These are phyloP conservation scores for Ictidomys tridecemlineatus DNA, from an alignment of 2,113 vertebrate genomes.

Conservation along the genomic window DNA sequence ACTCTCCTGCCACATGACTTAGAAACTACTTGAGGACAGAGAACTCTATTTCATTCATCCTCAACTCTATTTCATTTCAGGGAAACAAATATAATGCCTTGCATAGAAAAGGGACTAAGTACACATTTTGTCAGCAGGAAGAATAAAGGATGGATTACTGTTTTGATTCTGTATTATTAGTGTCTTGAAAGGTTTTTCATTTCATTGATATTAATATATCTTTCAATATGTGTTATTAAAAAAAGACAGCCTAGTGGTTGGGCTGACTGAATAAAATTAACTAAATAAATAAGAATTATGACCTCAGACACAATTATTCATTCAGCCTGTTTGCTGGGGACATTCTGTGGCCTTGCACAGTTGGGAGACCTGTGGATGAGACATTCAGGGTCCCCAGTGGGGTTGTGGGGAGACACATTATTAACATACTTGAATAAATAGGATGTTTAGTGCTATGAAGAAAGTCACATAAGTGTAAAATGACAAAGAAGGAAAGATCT, in stretches of 20 bases:
- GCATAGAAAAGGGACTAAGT: not conserved
- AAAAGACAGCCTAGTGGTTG: not conserved
- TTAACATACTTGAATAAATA: not conserved
- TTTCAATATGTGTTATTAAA: not conserved
- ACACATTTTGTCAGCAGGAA: not conserved
- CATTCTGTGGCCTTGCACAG: not conserved
- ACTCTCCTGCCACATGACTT: not conserved
- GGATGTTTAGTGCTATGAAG: not conserved
- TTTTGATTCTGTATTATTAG: conserved; percentile 34
- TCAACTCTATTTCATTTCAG: not conserved
- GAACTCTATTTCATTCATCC: not conserved
- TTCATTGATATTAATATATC: not conserved
- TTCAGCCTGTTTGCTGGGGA: not conserved
- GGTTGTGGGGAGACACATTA: not conserved
- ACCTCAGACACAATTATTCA: not conserved
- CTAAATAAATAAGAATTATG: not conserved
- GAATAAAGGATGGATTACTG: not conserved
- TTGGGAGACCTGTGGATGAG: not conserved
- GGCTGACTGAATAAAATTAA: not conserved
- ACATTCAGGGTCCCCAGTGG: not conserved
- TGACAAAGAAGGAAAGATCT: not conserved
- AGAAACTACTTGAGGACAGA: not conserved
- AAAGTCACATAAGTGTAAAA: not conserved
- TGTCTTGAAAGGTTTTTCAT: not conserved
- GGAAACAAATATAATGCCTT: not conserved